Base-by-base conservation (phyloP, 2,888 invertebrate species). In the Neoascia interrupta region DNA sequence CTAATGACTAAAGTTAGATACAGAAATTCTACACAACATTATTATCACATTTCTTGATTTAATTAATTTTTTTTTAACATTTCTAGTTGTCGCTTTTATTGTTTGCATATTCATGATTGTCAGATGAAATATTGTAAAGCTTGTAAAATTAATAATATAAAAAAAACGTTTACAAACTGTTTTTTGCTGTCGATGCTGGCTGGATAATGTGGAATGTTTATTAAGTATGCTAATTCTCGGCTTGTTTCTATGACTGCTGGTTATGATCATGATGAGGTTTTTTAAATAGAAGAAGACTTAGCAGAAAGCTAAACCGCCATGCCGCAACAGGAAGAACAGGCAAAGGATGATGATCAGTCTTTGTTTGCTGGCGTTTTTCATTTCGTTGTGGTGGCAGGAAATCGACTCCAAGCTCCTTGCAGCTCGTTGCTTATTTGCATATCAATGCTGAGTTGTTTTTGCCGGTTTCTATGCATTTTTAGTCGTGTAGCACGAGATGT, bases 151-250 rank as follows among this genome's bases (percentile, higher is more conserved):
- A 73, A 72, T 56, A 49, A n/a, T 34, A 49, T 23, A 51, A 31
- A 53, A 53, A 58, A n/a, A n/a, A 5, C 31, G 36, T 76, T 64
- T 54, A 70, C 64, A 60, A 74, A 43, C 49, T 41, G 54, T 36
- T 58, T 36, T 58, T 54, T 39, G 49, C 6, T 49, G 41, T 60
- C 4, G 58, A 43, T 18, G 72, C 26, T 6, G 31, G 8, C 15
- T 54, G 23, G 18, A n/a, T 53, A 13, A 47, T 26, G 73, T 79
- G 79, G 73, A 79, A 79, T 79, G 79, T 79, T 79, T 66, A 45
- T 79, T 73, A 73, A 68, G 58, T 79, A 79, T 79, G 79, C 79
- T 73, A 79, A 79, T 79, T 79, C 73, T 2, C n/a, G 18, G 74
- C n/a, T 74, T 26, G 68, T 68, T n/a, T 60, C 47, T 64, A 56